Percentiles rank a stretch among this genome's conserved stretches.
These are phyloP conservation scores for Pseudopleuronectes americanus DNA, from an alignment of 2,797 vertebrate species.

Conservation along the genomic window DNA sequence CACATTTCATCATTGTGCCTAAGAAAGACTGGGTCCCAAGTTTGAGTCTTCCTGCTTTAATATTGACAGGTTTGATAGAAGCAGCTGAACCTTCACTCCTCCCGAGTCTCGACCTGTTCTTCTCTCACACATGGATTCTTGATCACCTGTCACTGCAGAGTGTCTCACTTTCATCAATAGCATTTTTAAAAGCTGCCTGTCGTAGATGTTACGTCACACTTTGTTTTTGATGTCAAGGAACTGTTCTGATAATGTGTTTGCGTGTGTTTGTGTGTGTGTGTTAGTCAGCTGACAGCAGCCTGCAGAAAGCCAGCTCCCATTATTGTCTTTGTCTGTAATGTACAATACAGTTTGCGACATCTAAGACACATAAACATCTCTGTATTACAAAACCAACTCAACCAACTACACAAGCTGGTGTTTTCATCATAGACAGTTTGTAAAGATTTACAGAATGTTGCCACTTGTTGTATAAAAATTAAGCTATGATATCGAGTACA, in stretches of 20 bases:
- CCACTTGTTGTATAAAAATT: too few species aligned
- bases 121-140: slow-evolving; percentile 3
- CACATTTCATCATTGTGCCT: slow-evolving; percentile 25
- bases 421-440: too few species aligned
- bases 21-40: slow-evolving; percentile 18
- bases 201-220: too few species aligned
- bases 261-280: too few species aligned
- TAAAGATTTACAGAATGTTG: too few species aligned
- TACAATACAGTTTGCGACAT: not conserved
- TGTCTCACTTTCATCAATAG: not conserved
- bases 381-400: not conserved
- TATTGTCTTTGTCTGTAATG: not conserved
- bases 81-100: slow-evolving; percentile 3
- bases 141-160: not conserved
- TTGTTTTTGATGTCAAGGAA: not conserved
- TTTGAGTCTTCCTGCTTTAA: slow-evolving; percentile 38
- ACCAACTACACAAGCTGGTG: not conserved
- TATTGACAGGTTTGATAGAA: slow-evolving; percentile 33
- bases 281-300: not conserved
- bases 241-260: not conserved
- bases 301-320: not conserved
- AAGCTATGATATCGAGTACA: too few species aligned
- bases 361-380: not conserved
- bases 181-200: too few species aligned
- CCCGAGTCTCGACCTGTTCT: not conserved